Percentiles rank a stretch among this genome's conserved stretches.
Conservation (phyloP, 2,888 invertebrate species). For the Conops quadrifasciatus region DNA sequence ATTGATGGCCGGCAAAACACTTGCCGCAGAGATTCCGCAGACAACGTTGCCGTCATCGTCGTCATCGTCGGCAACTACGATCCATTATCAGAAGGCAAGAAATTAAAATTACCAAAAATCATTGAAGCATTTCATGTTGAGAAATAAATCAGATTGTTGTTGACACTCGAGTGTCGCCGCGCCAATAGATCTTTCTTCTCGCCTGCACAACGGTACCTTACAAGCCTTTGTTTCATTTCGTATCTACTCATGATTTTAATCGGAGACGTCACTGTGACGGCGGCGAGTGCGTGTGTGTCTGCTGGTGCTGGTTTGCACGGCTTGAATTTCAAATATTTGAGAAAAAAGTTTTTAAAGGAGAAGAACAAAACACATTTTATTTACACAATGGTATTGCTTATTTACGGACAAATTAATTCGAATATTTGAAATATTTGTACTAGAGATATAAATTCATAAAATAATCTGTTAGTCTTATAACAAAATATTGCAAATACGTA, state of each 20-base stretch:
- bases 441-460: constrained; percentile 43
- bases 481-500: too few relatives aligned
- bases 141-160: constrained; percentile 64
- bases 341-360: constrained; percentile 44
- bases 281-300: constrained; percentile 33
- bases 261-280: constrained; percentile 30
- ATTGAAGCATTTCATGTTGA: constrained; percentile 64
- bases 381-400: constrained; percentile 43
- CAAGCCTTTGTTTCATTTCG: too few relatives aligned
- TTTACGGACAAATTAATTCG: constrained; percentile 64
- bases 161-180: constrained; percentile 58
- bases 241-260: constrained; percentile 11
- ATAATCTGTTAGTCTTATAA: background rate
- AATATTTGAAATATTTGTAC: constrained; percentile 58
- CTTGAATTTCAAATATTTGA: constrained; percentile 39
- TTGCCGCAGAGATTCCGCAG: background rate
- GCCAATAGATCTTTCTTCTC: constrained; percentile 44
- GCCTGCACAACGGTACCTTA: background rate
- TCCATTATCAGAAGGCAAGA: constrained; percentile 43
- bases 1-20: too few relatives aligned
- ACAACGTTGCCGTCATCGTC: background rate
- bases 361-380: constrained; percentile 41
- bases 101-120: constrained; percentile 63
- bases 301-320: constrained; percentile 17
- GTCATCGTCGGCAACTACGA: background rate